phyloP scores from a whole-genome alignment of 2,888 invertebrate species.

The Calameuta filiformis region DNA sequence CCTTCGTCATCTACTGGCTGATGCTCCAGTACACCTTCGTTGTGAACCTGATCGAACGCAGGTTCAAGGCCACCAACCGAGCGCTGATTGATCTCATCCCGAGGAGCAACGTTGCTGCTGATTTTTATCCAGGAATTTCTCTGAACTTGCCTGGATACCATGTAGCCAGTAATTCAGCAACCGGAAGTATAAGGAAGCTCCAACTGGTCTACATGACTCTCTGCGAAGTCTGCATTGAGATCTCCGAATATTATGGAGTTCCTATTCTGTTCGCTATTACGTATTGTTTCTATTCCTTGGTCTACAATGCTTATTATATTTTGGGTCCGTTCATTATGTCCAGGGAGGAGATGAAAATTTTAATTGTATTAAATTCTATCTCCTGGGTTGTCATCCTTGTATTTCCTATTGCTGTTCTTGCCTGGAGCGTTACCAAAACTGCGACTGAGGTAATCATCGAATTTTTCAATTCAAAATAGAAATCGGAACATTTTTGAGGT shows the following conservation, averaged over 20 bases:
- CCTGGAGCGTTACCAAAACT: conserved; percentile 10
- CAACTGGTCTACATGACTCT: conserved; percentile 24
- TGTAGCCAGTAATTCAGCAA: not conserved
- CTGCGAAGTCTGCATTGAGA: conserved; percentile 26
- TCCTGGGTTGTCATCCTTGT: conserved; percentile 12
- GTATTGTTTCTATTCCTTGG: conserved; percentile 17
- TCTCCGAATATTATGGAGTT: conserved; percentile 34
- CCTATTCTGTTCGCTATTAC: conserved; percentile 22
- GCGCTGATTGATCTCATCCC: conserved; percentile 3
- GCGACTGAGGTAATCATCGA: conserved; percentile 15
- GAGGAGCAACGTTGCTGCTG: not conserved
- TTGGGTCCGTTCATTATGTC: conserved; percentile 11
- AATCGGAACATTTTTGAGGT: fast-evolving
- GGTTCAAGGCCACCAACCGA: conserved; percentile 29
- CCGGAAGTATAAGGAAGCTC: not conserved
- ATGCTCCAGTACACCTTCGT: conserved; percentile 32
- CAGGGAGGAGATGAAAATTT: not conserved
- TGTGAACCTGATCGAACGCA: conserved; percentile 15
- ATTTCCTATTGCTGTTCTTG: conserved; percentile 21
- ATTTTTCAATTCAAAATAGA: not conserved
- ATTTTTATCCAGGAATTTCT: not conserved
- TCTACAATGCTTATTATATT: conserved; percentile 28
- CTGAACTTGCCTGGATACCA: not conserved
- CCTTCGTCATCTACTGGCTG: conserved; percentile 19
- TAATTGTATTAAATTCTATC: not conserved